Percentiles rank a stretch among this genome's conserved stretches.
Evolutionary conservation across 2,113 vertebrate genomes (phyloP).

Genomic region (Larimichthys polyactis): DNA sequence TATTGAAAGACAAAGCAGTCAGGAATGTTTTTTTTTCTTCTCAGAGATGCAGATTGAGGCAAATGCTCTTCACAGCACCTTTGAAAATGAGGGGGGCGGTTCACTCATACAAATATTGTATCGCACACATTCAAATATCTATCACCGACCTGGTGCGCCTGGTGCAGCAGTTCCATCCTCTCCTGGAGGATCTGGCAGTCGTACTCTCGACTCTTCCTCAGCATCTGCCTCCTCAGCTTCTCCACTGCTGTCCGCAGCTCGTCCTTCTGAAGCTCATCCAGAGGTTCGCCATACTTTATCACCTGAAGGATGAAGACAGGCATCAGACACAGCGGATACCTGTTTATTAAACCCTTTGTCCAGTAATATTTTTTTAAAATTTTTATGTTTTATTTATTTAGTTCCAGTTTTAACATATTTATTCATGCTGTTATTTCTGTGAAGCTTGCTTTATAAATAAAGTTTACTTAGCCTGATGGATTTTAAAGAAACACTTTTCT

Average conservation of each 20-base stretch:
- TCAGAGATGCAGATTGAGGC: neutral
- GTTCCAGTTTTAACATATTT: too few species aligned
- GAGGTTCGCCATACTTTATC: constrained; percentile 94
- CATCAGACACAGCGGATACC: neutral
- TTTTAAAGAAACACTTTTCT: neutral
- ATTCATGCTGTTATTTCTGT: too few species aligned
- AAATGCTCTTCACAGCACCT: neutral
- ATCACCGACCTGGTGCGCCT: constrained; percentile 94
- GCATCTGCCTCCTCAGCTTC: constrained; percentile 96
- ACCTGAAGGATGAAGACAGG: constrained; percentile 63
- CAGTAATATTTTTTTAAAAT: too few species aligned
- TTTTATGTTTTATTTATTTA: too few species aligned
- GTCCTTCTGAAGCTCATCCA: constrained; percentile 95
- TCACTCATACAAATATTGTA: neutral
- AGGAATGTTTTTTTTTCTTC: neutral
- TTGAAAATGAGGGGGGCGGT: neutral
- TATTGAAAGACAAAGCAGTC: neutral
- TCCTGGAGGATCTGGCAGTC: constrained; percentile 98
- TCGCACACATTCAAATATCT: neutral
- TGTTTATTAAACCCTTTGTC: too few species aligned
- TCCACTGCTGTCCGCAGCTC: constrained; percentile 95
- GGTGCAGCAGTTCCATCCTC: constrained; percentile 97
- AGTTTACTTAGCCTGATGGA: neutral
- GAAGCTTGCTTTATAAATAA: too few species aligned
- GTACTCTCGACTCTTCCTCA: constrained; percentile 97